These are phyloP conservation scores for Polietes domitor DNA, from an alignment of 2,888 invertebrate genomes.

Conservation along the genomic window DNA sequence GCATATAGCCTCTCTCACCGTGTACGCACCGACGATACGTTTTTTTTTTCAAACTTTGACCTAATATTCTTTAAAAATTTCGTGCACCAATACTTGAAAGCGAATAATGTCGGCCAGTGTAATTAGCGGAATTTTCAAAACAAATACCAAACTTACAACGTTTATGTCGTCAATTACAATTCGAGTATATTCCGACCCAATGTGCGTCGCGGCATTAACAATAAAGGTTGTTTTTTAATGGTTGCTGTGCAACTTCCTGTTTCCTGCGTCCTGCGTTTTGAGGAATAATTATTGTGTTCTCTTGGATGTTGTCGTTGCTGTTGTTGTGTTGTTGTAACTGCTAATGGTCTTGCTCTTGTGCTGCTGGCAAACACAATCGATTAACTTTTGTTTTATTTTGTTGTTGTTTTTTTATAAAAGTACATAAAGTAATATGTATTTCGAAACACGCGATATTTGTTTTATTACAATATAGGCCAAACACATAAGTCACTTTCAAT, in stretches of 20 bases:
- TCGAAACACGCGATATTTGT: slow-evolving; percentile 22
- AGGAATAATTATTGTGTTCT: neutral
- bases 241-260: slow-evolving; percentile 53
- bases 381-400: slow-evolving; percentile 29
- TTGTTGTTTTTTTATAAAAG: slow-evolving; percentile 7
- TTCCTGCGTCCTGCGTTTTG: slow-evolving; percentile 15
- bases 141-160: neutral
- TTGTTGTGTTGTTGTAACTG: neutral
- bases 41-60: too few relatives aligned
- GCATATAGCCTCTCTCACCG: too few relatives aligned
- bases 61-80: neutral
- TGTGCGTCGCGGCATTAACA: neutral
- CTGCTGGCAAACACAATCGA: slow-evolving; percentile 46
- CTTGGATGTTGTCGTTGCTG: neutral
- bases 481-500: slow-evolving; percentile 10
- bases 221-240: slow-evolving; percentile 4
- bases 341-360: slow-evolving; percentile 11
- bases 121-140: neutral
- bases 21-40: too few relatives aligned
- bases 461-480: neutral
- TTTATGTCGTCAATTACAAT: too few relatives aligned
- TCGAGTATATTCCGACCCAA: neutral
- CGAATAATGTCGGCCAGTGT: neutral
- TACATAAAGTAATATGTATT: slow-evolving; percentile 33
- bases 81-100: too few relatives aligned